phyloP scores from a whole-genome alignment of 92 coral and sea anemone species.

The Epizoanthus scotinus region DNA sequence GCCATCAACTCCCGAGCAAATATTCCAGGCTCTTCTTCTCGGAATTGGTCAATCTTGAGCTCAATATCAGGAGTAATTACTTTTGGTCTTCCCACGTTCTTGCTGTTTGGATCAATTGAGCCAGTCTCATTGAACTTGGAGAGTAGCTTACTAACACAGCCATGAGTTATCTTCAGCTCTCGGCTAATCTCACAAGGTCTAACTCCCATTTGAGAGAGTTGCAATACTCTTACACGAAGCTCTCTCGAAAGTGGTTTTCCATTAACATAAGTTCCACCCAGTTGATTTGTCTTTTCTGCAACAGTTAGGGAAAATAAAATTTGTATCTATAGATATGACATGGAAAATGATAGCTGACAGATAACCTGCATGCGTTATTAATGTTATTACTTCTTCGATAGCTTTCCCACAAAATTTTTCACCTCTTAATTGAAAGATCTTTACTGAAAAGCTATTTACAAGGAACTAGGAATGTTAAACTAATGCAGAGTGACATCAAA shows the following conservation, averaged over 20 bases:
- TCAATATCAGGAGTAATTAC: constrained; percentile 63
- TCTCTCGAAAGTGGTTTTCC: constrained; percentile 84
- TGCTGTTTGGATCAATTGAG: constrained; percentile 70
- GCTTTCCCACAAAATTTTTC: no score
- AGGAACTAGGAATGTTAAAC: no score
- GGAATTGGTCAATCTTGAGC: constrained; percentile 60
- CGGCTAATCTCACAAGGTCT: constrained; percentile 93
- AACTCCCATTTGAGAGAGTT: constrained; percentile 74
- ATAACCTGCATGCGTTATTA: no score
- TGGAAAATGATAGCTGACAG: no score
- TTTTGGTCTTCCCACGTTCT: constrained; percentile 63
- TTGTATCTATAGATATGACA: no score
- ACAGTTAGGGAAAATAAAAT: constrained; percentile 28
- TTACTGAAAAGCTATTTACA: no score
- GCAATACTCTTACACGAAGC: constrained; percentile 68
- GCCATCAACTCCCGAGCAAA: constrained; percentile 74
- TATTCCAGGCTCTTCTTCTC: constrained; percentile 63
- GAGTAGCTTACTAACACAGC: constrained; percentile 87
- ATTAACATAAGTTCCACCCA: constrained; percentile 82
- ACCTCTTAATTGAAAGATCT: no score
- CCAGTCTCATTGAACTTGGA: constrained; percentile 85
- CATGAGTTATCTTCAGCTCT: constrained; percentile 81
- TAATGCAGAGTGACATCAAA: no score
- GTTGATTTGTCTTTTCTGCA: constrained; percentile 79
- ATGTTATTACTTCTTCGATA: no score